Conservation (phyloP, 2,888 invertebrate genomes). For the Troides aeacus region DNA sequence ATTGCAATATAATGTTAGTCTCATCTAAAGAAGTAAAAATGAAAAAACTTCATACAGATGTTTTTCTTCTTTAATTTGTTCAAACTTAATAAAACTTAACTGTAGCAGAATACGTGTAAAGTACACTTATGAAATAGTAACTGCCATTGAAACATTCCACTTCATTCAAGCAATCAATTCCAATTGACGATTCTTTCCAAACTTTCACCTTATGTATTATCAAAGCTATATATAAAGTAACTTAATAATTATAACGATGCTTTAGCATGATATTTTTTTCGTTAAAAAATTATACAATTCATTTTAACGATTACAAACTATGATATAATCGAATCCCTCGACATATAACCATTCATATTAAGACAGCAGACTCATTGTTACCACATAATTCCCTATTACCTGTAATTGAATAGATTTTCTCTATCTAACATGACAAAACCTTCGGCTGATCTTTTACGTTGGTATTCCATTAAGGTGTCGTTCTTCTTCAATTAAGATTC, state of each 20-base stretch:
- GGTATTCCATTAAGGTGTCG: conserved; percentile 2
- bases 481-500: not conserved
- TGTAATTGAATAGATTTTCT: not conserved
- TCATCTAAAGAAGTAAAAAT: too few relatives aligned
- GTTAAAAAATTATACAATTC: too few relatives aligned
- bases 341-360: not conserved
- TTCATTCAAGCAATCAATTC: not conserved
- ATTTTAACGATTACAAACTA: not conserved
- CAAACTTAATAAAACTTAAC: too few relatives aligned
- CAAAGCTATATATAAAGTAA: too few relatives aligned
- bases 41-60: too few relatives aligned
- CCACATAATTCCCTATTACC: not conserved
- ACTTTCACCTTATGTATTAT: conserved; percentile 2
- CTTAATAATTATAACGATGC: too few relatives aligned
- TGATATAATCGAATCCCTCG: not conserved
- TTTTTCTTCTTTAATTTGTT: too few relatives aligned
- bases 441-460: conserved; percentile 4
- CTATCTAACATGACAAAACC: not conserved
- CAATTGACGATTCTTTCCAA: conserved; percentile 17
- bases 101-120: too few relatives aligned
- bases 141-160: too few relatives aligned
- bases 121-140: too few relatives aligned
- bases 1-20: too few relatives aligned
- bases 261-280: too few relatives aligned
- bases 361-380: not conserved